These are phyloP conservation scores for Phragmatobia fuliginosa DNA, from an alignment of 2,888 invertebrate species.

Conservation along the genomic window DNA sequence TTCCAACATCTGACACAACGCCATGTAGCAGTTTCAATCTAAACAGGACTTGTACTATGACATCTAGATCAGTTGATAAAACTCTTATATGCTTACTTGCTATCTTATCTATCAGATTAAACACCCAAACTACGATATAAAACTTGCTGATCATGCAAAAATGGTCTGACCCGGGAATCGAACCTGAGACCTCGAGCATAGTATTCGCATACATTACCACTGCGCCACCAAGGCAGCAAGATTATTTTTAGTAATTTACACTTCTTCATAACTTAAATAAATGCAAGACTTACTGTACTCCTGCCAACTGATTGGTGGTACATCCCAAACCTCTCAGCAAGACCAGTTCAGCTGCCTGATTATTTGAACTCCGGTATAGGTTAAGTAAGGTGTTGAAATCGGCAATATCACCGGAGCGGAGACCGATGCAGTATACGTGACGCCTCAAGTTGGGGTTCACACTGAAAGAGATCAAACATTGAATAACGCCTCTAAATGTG, in stretches of 20 bases:
- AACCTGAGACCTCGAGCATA: too few species aligned
- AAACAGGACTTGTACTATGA: too few species aligned
- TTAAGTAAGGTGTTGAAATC: slow-evolving; percentile 88
- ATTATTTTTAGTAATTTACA: neutral
- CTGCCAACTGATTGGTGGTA: slow-evolving; percentile 65
- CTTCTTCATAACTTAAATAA: neutral
- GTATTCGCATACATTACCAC: too few species aligned
- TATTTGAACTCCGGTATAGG: slow-evolving; percentile 67
- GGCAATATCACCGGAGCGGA: slow-evolving; percentile 84
- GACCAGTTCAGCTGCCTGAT: slow-evolving; percentile 76
- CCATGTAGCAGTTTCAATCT: too few species aligned
- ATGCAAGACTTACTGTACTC: slow-evolving; percentile 65
- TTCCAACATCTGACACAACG: too few species aligned
- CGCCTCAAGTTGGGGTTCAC: slow-evolving; percentile 88
- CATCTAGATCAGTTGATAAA: too few species aligned
- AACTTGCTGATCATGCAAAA: too few species aligned
- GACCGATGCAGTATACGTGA: slow-evolving; percentile 88
- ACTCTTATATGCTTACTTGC: too few species aligned
- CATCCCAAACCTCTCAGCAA: slow-evolving; percentile 85
- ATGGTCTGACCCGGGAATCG: too few species aligned
- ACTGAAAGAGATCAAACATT: slow-evolving; percentile 51
- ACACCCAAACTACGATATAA: too few species aligned
- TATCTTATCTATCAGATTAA: too few species aligned
- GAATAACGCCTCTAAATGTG: neutral
- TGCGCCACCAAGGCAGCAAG: neutral